Conservation (phyloP, 2,888 invertebrate species). For the Thereva nobilitata region DNA sequence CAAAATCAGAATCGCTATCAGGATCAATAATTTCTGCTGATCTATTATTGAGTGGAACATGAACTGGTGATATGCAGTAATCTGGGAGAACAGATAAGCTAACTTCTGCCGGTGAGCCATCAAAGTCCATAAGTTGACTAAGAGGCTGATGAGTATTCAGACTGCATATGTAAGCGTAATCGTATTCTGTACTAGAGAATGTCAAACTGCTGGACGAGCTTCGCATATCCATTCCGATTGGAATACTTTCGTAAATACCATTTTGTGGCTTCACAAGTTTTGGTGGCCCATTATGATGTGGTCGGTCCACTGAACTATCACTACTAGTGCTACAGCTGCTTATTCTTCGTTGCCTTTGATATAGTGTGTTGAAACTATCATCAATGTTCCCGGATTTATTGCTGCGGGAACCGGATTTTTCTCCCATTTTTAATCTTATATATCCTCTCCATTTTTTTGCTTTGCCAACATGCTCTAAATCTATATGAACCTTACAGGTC, state of each 20-base stretch:
- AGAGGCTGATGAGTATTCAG: conserved; percentile 65
- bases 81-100: background rate
- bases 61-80: background rate
- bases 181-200: conserved; percentile 49
- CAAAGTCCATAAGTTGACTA: conserved; percentile 40
- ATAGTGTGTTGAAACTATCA: background rate
- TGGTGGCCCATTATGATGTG: background rate
- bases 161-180: conserved; percentile 66
- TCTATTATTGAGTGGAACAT: conserved; percentile 36
- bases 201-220: conserved; percentile 35
- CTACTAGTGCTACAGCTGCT: background rate
- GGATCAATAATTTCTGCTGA: conserved; percentile 37
- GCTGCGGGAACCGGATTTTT: background rate
- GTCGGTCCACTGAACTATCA: background rate
- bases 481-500: conserved; percentile 67
- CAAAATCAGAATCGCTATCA: conserved; percentile 42
- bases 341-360: background rate
- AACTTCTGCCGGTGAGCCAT: background rate
- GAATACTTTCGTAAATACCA: background rate
- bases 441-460: conserved; percentile 32
- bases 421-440: conserved; percentile 30
- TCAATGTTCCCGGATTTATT: background rate
- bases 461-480: conserved; percentile 50
- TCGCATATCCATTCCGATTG: conserved; percentile 9
- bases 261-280: background rate